phyloP scores from a whole-genome alignment of 2,797 vertebrate genomes.

The Chrosomus eos region DNA sequence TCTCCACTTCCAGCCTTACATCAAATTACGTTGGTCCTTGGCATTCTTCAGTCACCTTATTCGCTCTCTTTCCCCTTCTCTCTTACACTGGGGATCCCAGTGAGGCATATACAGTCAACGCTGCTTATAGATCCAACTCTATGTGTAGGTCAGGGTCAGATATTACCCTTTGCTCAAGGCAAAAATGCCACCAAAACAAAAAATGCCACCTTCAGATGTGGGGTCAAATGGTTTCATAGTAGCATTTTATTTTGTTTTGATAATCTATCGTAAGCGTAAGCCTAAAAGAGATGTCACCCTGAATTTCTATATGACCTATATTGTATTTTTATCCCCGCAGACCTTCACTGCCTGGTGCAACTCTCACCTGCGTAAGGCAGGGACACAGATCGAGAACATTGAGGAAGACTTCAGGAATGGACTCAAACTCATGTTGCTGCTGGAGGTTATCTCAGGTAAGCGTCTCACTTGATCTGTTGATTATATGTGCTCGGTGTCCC shows the following conservation, averaged over 20 bases:
- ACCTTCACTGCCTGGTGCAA: constrained; percentile 86
- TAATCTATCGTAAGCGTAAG: neutral
- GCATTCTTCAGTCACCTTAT: constrained; percentile 58
- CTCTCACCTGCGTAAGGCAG: constrained; percentile 90
- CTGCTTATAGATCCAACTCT: constrained; percentile 11
- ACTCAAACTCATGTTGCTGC: constrained; percentile 90
- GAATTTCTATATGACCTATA: neutral
- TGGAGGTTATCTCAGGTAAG: constrained; percentile 89
- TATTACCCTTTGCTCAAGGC: neutral
- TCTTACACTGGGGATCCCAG: constrained; percentile 28
- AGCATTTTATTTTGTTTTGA: neutral
- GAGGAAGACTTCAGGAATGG: constrained; percentile 91
- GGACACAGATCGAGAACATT: constrained; percentile 91
- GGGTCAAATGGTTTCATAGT: neutral
- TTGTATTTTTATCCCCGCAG: constrained; percentile 15
- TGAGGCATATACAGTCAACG: constrained; percentile 9
- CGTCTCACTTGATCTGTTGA: neutral
- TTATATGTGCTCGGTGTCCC: neutral
- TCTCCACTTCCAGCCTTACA: constrained; percentile 62
- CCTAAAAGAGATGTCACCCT: neutral
- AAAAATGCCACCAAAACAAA: neutral
- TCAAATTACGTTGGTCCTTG: constrained; percentile 61
- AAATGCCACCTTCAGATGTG: neutral
- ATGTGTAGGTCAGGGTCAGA: neutral
- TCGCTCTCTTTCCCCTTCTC: constrained; percentile 14